A percentile compares a stretch with the other conserved stretches of the same genome.
Conservation (phyloP, 2,888 invertebrate genomes). For the Rugalucina vietnamica region DNA sequence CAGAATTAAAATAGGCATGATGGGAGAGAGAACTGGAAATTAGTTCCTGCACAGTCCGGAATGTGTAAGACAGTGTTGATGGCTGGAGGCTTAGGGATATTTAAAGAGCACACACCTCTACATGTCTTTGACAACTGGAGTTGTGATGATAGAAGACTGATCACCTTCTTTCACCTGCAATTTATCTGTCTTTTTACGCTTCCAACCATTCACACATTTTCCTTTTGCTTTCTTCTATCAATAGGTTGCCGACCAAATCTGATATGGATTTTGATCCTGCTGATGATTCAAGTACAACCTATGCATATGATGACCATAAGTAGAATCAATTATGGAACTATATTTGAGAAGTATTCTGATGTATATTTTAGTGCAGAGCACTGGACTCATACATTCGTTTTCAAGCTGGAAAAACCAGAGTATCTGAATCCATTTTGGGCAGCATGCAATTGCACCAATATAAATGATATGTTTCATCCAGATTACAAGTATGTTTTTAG, state of each 20-base stretch:
- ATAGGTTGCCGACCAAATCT: background rate
- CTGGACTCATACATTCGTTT: constrained; percentile 17
- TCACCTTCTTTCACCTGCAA: no score
- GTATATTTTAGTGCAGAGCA: constrained; percentile 3
- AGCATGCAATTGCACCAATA: background rate
- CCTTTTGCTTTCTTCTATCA: background rate
- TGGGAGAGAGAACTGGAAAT: background rate
- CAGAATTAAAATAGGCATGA: background rate
- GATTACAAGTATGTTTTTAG: background rate
- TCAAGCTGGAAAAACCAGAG: background rate
- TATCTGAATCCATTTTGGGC: background rate
- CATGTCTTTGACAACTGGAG: no score
- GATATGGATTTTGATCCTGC: background rate
- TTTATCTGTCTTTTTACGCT: no score
- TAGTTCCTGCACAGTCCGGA: no score
- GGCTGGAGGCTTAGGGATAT: background rate
- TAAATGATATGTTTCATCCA: background rate
- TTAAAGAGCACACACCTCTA: background rate
- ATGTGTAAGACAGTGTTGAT: no score
- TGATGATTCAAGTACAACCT: background rate
- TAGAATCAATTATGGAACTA: constrained; percentile 20
- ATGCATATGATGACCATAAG: no score
- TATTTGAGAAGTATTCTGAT: background rate
- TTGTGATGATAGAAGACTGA: no score
- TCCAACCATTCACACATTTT: background rate